These are phyloP conservation scores for Diadromus collaris DNA, from an alignment of 2,888 invertebrate genomes.

Conservation along the genomic window DNA sequence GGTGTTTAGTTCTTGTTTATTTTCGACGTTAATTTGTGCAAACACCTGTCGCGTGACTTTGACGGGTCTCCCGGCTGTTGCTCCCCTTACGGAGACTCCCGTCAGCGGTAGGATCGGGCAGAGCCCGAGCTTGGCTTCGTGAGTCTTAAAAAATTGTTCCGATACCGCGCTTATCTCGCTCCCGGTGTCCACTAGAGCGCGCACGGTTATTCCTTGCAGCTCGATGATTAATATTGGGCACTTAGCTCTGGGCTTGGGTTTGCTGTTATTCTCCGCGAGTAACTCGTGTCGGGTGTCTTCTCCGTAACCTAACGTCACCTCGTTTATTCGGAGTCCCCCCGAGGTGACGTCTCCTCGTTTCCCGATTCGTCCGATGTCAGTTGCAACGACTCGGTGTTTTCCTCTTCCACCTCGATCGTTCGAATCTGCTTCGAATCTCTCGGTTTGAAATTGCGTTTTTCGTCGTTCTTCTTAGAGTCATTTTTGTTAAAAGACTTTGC, in stretches of 20 bases:
- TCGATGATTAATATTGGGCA: background rate
- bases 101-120: background rate
- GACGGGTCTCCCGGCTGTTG: background rate
- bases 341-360: constrained; percentile 16
- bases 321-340: background rate
- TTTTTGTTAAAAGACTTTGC: too few species aligned
- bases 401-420: background rate
- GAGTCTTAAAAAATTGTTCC: background rate
- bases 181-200: too few species aligned
- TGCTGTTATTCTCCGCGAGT: background rate
- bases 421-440: background rate
- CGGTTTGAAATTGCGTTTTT: background rate
- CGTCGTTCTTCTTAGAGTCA: background rate
- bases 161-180: too few species aligned
- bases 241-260: background rate
- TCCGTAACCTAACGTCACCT: constrained; percentile 22
- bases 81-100: constrained; percentile 2
- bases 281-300: background rate
- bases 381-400: background rate
- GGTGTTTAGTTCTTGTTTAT: background rate
- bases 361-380: background rate
- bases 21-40: background rate
- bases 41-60: background rate
- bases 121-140: background rate
- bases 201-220: background rate